Conservation (phyloP, 2,797 vertebrate genomes). For the Monodelphis domestica region DNA sequence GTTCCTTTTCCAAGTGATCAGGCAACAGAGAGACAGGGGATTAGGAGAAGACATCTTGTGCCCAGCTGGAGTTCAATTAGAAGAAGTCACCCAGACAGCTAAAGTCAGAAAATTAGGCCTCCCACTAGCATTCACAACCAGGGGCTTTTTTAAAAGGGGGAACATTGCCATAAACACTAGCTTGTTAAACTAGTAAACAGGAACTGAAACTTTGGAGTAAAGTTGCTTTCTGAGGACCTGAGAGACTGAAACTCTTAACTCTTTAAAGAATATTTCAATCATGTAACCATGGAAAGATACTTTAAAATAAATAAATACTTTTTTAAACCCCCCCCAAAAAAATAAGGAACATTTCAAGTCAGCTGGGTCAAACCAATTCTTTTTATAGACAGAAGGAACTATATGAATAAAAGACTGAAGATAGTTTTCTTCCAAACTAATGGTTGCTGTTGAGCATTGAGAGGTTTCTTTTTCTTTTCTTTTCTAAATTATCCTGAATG, state of each 20-base stretch:
- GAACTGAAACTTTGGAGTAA: neutral
- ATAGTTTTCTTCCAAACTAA: neutral
- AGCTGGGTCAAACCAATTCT: neutral
- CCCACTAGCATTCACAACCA: neutral
- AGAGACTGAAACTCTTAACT: neutral
- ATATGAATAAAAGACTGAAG: neutral
- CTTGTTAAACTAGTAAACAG: neutral
- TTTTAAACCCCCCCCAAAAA: too few species aligned
- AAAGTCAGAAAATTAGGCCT: slow-evolving; percentile 1
- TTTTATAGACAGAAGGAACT: neutral
- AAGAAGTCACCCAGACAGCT: slow-evolving; percentile 13
- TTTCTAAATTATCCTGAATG: neutral
- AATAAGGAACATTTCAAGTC: neutral
- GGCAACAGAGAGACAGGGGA: neutral
- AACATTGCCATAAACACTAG: neutral
- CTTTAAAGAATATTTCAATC: neutral
- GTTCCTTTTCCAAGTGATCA: neutral
- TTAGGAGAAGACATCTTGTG: neutral
- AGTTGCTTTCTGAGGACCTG: neutral
- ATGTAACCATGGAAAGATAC: too few species aligned
- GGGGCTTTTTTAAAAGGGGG: neutral
- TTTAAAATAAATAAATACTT: too few species aligned
- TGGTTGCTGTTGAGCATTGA: neutral
- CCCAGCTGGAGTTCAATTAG: neutral
- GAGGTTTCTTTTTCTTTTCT: neutral